Percentiles rank a stretch among this genome's conserved stretches.
These are phyloP conservation scores for Sceloporus undulatus DNA, from an alignment of 2,113 vertebrate genomes.

Conservation along the genomic window DNA sequence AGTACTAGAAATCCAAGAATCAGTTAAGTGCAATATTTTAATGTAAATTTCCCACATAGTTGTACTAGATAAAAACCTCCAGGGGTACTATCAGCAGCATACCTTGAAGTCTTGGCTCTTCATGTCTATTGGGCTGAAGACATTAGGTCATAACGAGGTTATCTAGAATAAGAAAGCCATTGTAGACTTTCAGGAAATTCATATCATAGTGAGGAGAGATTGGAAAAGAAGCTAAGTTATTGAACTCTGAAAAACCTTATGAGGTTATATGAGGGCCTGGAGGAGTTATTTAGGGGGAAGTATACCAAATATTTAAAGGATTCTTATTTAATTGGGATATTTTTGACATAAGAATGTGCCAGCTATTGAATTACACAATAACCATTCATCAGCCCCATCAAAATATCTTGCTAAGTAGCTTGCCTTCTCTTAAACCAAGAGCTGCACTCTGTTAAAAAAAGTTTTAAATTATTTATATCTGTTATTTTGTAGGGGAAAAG, in stretches of 20 bases:
- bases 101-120: conserved; percentile 22
- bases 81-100: conserved; percentile 13
- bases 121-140: not conserved
- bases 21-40: conserved; percentile 5
- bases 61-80: conserved; percentile 19
- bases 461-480: not conserved
- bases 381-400: not conserved
- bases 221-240: not conserved
- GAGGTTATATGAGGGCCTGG: conserved; percentile 22
- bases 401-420: not conserved
- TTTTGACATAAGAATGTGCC: conserved; percentile 9
- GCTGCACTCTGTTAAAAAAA: not conserved
- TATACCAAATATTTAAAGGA: conserved; percentile 14
- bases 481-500: not conserved
- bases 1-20: not conserved
- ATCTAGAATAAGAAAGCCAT: conserved; percentile 18
- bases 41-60: conserved; percentile 29
- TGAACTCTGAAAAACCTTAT: not conserved
- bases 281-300: not conserved
- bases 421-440: not conserved
- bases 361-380: conserved; percentile 6
- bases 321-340: not conserved
- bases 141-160: conserved; percentile 9
- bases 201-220: not conserved
- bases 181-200: not conserved